Percentiles rank a stretch among this genome's conserved stretches.
Conservation (phyloP, 2,888 invertebrate genomes). For the Tetheella fluctuosa region DNA sequence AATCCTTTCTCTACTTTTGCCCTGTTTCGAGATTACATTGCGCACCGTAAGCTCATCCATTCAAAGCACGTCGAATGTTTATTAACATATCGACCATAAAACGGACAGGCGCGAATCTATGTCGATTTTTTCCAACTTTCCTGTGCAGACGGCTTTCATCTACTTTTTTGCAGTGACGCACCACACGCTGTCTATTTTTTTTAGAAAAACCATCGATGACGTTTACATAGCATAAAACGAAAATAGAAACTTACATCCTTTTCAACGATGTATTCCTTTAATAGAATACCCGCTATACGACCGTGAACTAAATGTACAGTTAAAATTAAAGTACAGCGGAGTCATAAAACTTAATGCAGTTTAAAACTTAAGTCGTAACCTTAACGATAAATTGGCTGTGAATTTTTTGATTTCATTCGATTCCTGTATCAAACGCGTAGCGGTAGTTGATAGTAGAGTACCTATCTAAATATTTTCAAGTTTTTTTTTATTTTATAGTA, state of each 20-base stretch:
- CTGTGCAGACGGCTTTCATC: conserved; percentile 65
- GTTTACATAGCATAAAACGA: conserved; percentile 43
- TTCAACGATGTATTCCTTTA: conserved; percentile 12
- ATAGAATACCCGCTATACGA: conserved; percentile 9
- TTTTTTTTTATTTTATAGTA: too few species aligned
- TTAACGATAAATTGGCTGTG: conserved; percentile 11
- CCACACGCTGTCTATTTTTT: conserved; percentile 46
- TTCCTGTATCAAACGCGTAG: neutral
- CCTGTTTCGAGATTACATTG: conserved; percentile 24
- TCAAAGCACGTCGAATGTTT: conserved; percentile 74
- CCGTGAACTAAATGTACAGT: neutral
- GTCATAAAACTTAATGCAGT: conserved; percentile 10
- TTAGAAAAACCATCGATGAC: conserved; percentile 40
- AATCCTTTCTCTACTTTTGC: conserved; percentile 37
- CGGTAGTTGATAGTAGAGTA: too few species aligned
- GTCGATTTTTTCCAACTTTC: conserved; percentile 69
- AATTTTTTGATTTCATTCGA: conserved; percentile 4
- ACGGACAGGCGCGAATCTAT: conserved; percentile 64
- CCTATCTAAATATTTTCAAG: too few species aligned
- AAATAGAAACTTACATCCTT: conserved; percentile 28
- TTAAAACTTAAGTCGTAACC: conserved; percentile 10
- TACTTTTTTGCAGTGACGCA: conserved; percentile 55
- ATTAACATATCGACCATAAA: conserved; percentile 79
- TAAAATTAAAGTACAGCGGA: conserved; percentile 9
- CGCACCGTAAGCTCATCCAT: conserved; percentile 60